These are phyloP conservation scores for Ptychochromis oligacanthus DNA, from an alignment of 2,113 vertebrate genomes.

Conservation along the genomic window DNA sequence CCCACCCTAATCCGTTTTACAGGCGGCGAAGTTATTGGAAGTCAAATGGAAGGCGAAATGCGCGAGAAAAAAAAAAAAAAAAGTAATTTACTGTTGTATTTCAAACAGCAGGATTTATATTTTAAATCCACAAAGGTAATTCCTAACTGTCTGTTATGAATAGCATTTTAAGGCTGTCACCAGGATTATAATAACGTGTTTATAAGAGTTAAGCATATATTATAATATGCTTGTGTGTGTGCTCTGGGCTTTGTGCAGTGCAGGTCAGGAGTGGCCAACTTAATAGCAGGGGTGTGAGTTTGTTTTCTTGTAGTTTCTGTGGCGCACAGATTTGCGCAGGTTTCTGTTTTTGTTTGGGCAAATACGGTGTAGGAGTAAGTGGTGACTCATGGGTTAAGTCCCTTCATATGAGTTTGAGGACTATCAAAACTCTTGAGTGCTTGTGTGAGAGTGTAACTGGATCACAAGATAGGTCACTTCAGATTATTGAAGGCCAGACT, in stretches of 20 bases:
- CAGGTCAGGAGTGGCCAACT: background rate
- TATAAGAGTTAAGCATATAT: background rate
- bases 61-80: accelerated
- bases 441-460: background rate
- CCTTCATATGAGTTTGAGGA: conserved; percentile 25
- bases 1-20: conserved; percentile 56
- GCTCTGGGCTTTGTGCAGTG: background rate
- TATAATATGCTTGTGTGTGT: background rate
- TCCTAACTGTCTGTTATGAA: background rate
- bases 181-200: background rate
- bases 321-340: conserved; percentile 31
- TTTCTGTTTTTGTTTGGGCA: conserved; percentile 18
- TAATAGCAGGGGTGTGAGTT: background rate
- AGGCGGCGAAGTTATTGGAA: background rate
- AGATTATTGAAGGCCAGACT: conserved; percentile 29
- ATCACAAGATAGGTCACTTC: conserved; percentile 11
- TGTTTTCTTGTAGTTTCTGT: conserved; percentile 14
- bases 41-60: background rate
- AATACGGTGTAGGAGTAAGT: conserved; percentile 31
- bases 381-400: conserved; percentile 59
- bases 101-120: background rate
- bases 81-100: background rate
- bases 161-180: background rate
- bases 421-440: conserved; percentile 17
- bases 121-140: background rate